A percentile compares a stretch with the other conserved stretches of the same genome.
Evolutionary conservation across 2,113 vertebrate genomes (phyloP).

Genomic region (Anolis carolinensis): DNA sequence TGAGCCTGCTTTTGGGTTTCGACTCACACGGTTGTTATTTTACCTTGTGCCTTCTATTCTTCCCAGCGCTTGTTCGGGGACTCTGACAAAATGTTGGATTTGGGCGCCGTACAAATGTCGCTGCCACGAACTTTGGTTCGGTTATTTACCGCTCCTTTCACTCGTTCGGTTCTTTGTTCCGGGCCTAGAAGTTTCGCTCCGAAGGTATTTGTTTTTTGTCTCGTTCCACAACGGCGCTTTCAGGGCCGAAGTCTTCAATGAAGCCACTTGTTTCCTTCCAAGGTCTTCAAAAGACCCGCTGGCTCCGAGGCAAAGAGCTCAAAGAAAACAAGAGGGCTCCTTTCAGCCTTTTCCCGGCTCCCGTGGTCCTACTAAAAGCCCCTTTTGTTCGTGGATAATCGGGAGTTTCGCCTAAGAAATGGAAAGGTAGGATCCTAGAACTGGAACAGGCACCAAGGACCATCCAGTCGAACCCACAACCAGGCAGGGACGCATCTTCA

Average conservation of each 20-base stretch:
- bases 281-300: conserved; percentile 58
- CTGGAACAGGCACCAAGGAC: too few relatives aligned
- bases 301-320: conserved; percentile 30
- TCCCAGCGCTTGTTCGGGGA: neutral
- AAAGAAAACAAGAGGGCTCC: conserved; percentile 63
- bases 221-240: conserved; percentile 52
- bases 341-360: conserved; percentile 63
- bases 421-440: too few relatives aligned
- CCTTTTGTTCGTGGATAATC: conserved; percentile 64
- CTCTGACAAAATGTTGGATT: neutral
- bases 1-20: neutral
- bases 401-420: conserved; percentile 48
- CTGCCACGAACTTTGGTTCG: neutral
- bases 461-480: too few relatives aligned
- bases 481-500: too few relatives aligned
- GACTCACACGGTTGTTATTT: neutral
- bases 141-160: conserved; percentile 44
- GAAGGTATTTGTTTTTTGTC: too few relatives aligned
- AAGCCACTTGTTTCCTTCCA: conserved; percentile 66
- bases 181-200: neutral
- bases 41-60: neutral
- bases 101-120: conserved; percentile 10
- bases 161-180: neutral
- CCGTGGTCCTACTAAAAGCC: conserved; percentile 50
- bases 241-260: conserved; percentile 48